phyloP scores from a whole-genome alignment of 37 sponge, comb jelly and placozoan genomes.

The Agelas oroides region DNA sequence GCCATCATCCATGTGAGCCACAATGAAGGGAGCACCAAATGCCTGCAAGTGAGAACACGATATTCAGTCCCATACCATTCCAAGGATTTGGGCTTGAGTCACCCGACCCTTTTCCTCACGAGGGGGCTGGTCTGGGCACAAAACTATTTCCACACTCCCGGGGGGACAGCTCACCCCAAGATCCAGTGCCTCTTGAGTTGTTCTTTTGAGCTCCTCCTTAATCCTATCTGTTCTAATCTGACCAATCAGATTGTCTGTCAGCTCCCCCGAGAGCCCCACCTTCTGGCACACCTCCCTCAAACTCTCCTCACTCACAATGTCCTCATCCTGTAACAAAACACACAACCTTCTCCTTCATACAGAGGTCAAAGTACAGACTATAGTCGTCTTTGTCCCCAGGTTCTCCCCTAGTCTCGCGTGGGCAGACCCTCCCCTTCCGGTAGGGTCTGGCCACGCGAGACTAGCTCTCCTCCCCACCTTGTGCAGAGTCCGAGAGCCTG shows the following conservation, averaged over 20 bases:
- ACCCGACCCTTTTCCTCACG: too few species aligned
- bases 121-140: too few species aligned
- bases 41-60: conserved; percentile 30
- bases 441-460: too few species aligned
- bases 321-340: conserved; percentile 47
- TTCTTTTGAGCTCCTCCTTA: conserved; percentile 52
- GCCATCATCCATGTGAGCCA: conserved; percentile 49
- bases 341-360: not conserved
- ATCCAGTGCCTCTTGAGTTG: conserved; percentile 79
- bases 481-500: too few species aligned
- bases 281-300: conserved; percentile 34
- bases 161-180: conserved; percentile 58
- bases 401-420: too few species aligned
- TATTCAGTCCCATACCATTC: too few species aligned
- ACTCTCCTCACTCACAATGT: conserved; percentile 41
- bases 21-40: conserved; percentile 78
- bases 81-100: too few species aligned
- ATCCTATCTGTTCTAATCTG: conserved; percentile 3
- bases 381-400: not conserved
- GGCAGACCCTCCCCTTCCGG: too few species aligned
- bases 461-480: too few species aligned
- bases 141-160: too few species aligned
- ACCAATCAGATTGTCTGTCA: conserved; percentile 40
- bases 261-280: conserved; percentile 33
- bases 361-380: not conserved